Evolutionary conservation across 2,797 vertebrate species (phyloP), one percentile per base, ranked within the genome.

Genomic region (Oophaga sylvatica): DNA sequence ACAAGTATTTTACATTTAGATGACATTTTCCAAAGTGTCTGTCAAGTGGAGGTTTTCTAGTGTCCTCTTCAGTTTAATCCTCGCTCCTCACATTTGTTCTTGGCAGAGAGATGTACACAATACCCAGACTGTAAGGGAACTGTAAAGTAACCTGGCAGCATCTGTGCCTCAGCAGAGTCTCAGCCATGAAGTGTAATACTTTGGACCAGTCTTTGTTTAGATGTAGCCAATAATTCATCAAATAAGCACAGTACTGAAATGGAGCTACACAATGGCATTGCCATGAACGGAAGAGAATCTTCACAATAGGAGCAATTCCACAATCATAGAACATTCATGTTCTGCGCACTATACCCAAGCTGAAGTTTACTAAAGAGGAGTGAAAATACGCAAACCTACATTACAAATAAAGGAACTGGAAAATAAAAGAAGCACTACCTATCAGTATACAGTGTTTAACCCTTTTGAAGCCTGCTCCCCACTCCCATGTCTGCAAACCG

Each of bases 101-200:
- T 82, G 70, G 79, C 35, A 81, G 11, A 53, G 35, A 31, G 17
- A 22, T 81, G 26, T 87, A 53, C 26, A 56, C 75, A 79, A 35
- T 77, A 62, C 60, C 19, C 62, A 86, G 87, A 78, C 41, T 41
- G 60, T 65, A 90, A 41, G 12, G 63, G 90, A 89, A 81, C 89
- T 89, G 57, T 84, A 92, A 91, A 90, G 62, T 81, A 90, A 86
- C 53, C 80, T 91, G 81, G 0, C 89, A 86, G 11, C 19, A 76
- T 87, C 87, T 90, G 60, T 35, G 67, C 20, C 26, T 82, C 77
- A 90, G 67, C 2, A 16, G 87, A 56, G 87, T 60, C 84, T 77
- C 11, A 60, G 16, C 0, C 71, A 91, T 57, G 31, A 83, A 68
- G 20, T 87, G 29, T 70, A 84, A 89, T 31, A 65, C 63, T 62